phyloP scores from a whole-genome alignment of 1,140 invertebrate species.

The Tetragonula clypearis region DNA sequence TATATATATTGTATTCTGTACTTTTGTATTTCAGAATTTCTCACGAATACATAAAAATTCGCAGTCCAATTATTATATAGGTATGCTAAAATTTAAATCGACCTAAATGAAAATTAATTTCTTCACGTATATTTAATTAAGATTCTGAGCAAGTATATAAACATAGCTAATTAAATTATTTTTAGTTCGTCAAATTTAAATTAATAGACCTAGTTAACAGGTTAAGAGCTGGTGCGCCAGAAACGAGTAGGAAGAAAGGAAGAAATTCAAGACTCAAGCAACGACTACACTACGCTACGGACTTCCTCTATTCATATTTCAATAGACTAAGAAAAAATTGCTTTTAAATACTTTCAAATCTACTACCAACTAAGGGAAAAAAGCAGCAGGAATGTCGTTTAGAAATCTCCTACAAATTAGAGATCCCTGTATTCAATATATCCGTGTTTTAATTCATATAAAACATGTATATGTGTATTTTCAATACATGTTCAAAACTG shows the following conservation, averaged over 20 bases:
- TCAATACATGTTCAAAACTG: too few species aligned
- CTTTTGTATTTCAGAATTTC: too few species aligned
- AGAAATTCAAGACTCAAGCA: slow-evolving; percentile 28
- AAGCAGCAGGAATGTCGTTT: background rate
- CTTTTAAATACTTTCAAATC: background rate
- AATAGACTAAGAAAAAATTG: too few species aligned
- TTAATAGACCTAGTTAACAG: background rate
- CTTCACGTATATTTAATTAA: background rate
- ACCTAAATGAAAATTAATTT: background rate
- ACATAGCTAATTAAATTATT: too few species aligned
- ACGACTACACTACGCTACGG: slow-evolving; percentile 18
- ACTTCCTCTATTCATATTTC: background rate
- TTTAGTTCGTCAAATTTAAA: too few species aligned
- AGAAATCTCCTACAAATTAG: background rate
- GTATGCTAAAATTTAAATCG: background rate
- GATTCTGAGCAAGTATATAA: too few species aligned
- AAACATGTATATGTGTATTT: too few species aligned
- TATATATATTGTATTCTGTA: too few species aligned
- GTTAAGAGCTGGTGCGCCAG: background rate
- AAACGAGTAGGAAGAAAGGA: slow-evolving; percentile 20
- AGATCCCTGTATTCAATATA: too few species aligned
- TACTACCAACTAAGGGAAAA: background rate
- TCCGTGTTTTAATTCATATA: too few species aligned
- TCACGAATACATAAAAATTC: too few species aligned
- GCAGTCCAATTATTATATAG: too few species aligned